Evolutionary conservation across 64 coral and sea anemone species (phyloP).

Genomic region (Trachythela sp.): DNA sequence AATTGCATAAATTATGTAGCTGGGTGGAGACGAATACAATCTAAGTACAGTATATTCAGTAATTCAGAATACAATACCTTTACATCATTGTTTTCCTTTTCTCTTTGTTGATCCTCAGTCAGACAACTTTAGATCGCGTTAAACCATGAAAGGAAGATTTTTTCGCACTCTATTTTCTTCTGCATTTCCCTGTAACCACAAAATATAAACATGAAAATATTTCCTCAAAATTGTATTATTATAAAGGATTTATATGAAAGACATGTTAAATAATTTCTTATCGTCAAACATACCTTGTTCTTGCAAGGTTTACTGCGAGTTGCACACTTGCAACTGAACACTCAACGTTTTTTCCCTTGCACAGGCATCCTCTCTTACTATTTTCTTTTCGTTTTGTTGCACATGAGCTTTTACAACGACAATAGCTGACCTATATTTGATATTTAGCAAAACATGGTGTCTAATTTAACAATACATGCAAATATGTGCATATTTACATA

Average conservation of each 20-base stretch:
- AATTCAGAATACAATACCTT: not conserved
- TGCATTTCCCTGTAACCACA: too few species aligned
- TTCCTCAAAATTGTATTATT: not conserved
- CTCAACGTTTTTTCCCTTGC: not conserved
- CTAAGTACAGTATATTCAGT: too few species aligned
- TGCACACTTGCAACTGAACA: constrained; percentile 13
- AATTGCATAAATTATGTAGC: too few species aligned
- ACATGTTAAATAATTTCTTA: not conserved
- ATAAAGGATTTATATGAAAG: not conserved
- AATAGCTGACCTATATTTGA: not conserved
- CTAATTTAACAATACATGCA: not conserved
- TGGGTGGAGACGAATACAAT: too few species aligned
- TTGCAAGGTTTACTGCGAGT: constrained; percentile 30
- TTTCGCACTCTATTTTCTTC: not conserved
- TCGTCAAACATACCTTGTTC: constrained; percentile 16
- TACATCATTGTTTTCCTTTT: not conserved
- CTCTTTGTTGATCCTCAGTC: not conserved
- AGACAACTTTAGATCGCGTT: not conserved
- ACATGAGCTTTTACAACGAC: constrained; percentile 21
- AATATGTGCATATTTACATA: not conserved
- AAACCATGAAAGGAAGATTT: not conserved
- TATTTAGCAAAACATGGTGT: not conserved
- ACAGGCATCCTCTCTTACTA: not conserved
- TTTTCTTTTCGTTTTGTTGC: not conserved
- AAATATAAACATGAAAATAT: not conserved